Conservation (phyloP, 2,797 vertebrate species). For the Sebastes vulpes region DNA sequence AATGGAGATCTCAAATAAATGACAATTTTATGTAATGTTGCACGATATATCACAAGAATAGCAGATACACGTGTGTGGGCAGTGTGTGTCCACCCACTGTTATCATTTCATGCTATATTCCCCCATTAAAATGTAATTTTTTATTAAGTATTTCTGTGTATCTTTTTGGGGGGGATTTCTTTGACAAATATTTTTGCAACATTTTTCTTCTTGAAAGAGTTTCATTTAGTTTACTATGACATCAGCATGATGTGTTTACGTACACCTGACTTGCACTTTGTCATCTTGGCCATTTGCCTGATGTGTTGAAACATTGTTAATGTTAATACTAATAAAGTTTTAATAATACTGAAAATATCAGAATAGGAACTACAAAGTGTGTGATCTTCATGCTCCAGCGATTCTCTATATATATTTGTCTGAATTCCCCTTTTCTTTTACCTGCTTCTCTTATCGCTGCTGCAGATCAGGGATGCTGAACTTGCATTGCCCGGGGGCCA, state of each 20-base stretch:
- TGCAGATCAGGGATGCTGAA: neutral
- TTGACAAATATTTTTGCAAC: no score
- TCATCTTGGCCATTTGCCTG: neutral
- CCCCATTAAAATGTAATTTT: neutral
- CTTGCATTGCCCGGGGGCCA: neutral
- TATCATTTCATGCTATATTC: neutral
- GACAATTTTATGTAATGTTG: neutral
- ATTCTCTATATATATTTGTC: slow-evolving; percentile 6
- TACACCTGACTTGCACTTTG: no score
- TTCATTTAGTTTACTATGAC: no score
- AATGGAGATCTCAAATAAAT: slow-evolving; percentile 34
- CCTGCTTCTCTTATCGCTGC: slow-evolving; percentile 16
- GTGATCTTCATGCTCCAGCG: neutral
- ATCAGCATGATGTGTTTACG: no score
- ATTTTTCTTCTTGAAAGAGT: no score
- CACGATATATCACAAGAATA: neutral
- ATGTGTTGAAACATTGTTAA: neutral
- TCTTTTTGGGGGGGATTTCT: no score
- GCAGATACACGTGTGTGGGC: neutral
- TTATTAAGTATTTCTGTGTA: neutral
- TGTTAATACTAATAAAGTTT: neutral
- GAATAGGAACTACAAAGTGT: neutral
- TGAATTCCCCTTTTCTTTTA: slow-evolving; percentile 6
- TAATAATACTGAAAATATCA: no score
- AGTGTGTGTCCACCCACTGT: neutral